These are phyloP conservation scores for Eilema sororculum DNA, from an alignment of 2,888 invertebrate species.

Conservation along the genomic window DNA sequence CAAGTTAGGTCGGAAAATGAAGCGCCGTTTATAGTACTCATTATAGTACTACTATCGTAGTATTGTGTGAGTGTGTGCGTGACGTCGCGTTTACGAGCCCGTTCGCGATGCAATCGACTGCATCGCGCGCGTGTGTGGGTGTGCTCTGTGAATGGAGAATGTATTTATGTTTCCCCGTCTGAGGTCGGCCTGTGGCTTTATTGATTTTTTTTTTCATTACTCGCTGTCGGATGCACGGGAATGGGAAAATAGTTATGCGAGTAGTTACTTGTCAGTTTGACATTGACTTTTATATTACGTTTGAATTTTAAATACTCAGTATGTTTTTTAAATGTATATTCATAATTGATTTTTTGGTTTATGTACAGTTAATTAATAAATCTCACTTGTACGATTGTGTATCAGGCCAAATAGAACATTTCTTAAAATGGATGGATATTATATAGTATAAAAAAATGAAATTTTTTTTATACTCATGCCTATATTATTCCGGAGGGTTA, in stretches of 20 bases:
- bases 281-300: conserved; percentile 41
- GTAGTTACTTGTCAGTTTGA: conserved; percentile 51
- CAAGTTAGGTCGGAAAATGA: conserved; percentile 79
- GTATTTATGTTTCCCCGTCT: conserved; percentile 65
- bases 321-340: too few species aligned
- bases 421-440: neutral
- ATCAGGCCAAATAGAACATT: neutral
- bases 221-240: conserved; percentile 50
- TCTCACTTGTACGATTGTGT: neutral
- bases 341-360: conserved; percentile 12
- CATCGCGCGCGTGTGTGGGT: conserved; percentile 57
- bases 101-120: conserved; percentile 61
- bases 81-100: conserved; percentile 41
- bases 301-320: conserved; percentile 18
- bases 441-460: too few species aligned
- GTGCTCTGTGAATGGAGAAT: conserved; percentile 75
- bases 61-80: conserved; percentile 66
- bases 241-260: conserved; percentile 54
- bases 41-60: conserved; percentile 82
- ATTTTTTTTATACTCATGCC: neutral
- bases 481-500: neutral
- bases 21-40: conserved; percentile 82
- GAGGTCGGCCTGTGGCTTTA: conserved; percentile 66
- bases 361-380: neutral
- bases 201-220: conserved; percentile 69